A percentile compares a stretch with the other conserved stretches of the same genome.
Evolutionary conservation across 2,888 invertebrate genomes (phyloP).

Genomic region (Erebia palarica): DNA sequence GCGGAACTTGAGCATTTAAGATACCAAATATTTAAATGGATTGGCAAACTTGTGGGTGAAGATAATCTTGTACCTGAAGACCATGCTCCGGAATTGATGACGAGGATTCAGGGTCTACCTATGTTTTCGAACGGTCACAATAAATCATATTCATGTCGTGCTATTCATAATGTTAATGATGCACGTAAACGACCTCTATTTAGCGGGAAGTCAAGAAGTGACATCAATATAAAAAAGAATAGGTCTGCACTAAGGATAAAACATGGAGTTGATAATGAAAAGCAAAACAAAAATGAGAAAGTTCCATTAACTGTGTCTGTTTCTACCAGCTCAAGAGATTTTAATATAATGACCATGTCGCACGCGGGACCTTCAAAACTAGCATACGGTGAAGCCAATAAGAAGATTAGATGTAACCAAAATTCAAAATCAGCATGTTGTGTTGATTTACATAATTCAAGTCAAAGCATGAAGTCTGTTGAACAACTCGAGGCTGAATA

Average conservation of each 20-base stretch:
- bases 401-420: conserved; percentile 1
- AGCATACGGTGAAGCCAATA: neutral
- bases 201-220: neutral
- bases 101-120: conserved; percentile 55
- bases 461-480: conserved; percentile 31
- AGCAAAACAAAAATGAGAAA: neutral
- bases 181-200: neutral
- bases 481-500: conserved; percentile 52
- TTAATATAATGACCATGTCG: neutral
- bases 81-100: conserved; percentile 55
- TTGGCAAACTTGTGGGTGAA: conserved; percentile 58
- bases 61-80: conserved; percentile 51
- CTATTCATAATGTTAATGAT: neutral
- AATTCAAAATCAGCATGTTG: neutral
- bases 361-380: neutral
- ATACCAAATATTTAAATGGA: conserved; percentile 69
- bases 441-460: conserved; percentile 1
- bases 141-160: neutral
- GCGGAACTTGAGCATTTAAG: conserved; percentile 64
- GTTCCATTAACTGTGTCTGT: neutral
- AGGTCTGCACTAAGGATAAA: neutral
- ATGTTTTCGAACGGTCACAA: conserved; percentile 39
- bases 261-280: neutral
- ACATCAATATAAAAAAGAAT: conserved; percentile 1
- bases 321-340: neutral